Percentiles rank a stretch among this genome's conserved stretches.
These are phyloP conservation scores for Clanis bilineata DNA, from an alignment of 2,888 invertebrate genomes.

Conservation along the genomic window DNA sequence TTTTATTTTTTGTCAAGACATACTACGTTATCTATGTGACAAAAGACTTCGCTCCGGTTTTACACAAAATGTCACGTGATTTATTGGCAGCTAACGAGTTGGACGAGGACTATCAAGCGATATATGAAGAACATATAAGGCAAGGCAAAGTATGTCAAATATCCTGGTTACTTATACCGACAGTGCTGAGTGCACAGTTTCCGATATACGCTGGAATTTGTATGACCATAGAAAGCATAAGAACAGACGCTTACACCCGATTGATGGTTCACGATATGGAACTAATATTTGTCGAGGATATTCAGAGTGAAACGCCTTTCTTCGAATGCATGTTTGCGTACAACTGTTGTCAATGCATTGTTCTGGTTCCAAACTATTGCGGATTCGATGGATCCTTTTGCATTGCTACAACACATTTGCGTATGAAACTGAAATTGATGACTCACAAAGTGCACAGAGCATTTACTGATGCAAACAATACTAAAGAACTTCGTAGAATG, in stretches of 20 bases:
- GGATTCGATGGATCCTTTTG: conserved; percentile 67
- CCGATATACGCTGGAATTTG: conserved; percentile 51
- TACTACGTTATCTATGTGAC: conserved; percentile 50
- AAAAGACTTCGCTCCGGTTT: conserved; percentile 42
- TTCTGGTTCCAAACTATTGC: conserved; percentile 49
- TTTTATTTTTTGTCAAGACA: conserved; percentile 58
- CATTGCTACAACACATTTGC: conserved; percentile 57
- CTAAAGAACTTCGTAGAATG: conserved; percentile 38
- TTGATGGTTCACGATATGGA: conserved; percentile 65
- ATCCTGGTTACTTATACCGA: conserved; percentile 54
- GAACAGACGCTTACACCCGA: conserved; percentile 44
- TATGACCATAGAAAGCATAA: conserved; percentile 50
- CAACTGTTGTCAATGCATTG: conserved; percentile 46
- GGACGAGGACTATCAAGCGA: conserved; percentile 47
- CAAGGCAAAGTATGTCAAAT: conserved; percentile 48
- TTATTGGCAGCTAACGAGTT: conserved; percentile 51
- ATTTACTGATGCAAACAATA: conserved; percentile 41
- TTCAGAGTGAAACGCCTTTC: conserved; percentile 58
- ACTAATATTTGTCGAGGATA: conserved; percentile 50
- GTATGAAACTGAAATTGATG: conserved; percentile 58
- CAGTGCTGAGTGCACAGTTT: conserved; percentile 48
- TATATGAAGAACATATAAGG: conserved; percentile 50
- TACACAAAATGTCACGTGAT: conserved; percentile 53
- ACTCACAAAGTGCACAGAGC: conserved; percentile 46
- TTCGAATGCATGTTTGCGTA: conserved; percentile 58